Evolutionary conservation across 2,797 vertebrate genomes (phyloP).

Genomic region (Takifugu ocellatus): DNA sequence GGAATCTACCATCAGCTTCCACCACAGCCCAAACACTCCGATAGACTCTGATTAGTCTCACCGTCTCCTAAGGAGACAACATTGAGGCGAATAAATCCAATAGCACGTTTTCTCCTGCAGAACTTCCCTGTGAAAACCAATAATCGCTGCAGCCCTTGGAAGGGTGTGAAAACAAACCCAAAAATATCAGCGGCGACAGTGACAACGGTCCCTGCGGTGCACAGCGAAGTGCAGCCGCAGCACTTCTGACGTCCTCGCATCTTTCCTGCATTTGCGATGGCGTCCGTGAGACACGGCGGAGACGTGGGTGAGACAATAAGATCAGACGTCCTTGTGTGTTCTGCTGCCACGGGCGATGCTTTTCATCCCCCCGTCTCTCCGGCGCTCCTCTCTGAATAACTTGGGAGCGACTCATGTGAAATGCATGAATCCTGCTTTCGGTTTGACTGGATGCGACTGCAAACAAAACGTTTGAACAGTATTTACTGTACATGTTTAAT

Average conservation of each 20-base stretch:
- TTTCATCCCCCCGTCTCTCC: slow-evolving; percentile 15
- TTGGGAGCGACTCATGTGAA: slow-evolving; percentile 40
- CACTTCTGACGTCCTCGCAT: slow-evolving; percentile 17
- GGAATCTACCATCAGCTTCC: slow-evolving; percentile 42
- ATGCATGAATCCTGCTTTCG: slow-evolving; percentile 38
- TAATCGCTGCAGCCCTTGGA: background rate
- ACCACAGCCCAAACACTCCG: slow-evolving; percentile 9
- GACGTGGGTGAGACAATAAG: slow-evolving; percentile 28
- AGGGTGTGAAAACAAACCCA: background rate
- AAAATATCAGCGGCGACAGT: slow-evolving; percentile 10
- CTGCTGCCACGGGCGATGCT: slow-evolving; percentile 12
- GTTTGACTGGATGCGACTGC: slow-evolving; percentile 21
- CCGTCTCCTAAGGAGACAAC: background rate
- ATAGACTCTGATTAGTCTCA: slow-evolving; percentile 13
- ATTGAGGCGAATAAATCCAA: slow-evolving; percentile 13
- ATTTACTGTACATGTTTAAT: slow-evolving; percentile 15
- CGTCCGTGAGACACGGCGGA: slow-evolving; percentile 6
- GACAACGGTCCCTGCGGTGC: slow-evolving; percentile 1
- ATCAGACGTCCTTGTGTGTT: slow-evolving; percentile 6
- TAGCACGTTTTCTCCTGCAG: slow-evolving; percentile 7
- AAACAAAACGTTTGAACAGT: slow-evolving; percentile 17
- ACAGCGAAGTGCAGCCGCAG: background rate
- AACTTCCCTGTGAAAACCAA: slow-evolving; percentile 1
- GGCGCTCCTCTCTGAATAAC: slow-evolving; percentile 42
- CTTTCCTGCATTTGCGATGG: slow-evolving; percentile 31